Base-by-base conservation (phyloP, 2,888 invertebrate species). In the Bombylius discolor region DNA sequence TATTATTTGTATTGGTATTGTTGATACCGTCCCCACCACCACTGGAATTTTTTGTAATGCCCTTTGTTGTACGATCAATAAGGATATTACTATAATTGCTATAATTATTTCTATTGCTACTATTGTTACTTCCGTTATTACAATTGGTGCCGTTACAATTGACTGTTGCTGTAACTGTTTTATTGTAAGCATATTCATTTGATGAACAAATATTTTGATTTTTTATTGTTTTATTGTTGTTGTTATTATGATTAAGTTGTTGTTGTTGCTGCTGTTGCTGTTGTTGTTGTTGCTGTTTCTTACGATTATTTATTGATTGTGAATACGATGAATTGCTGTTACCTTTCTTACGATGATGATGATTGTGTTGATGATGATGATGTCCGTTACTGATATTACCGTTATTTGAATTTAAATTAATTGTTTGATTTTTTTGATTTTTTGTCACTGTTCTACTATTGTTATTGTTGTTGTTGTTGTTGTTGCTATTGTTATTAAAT, bases 151-250 rank as follows among this genome's bases (percentile, higher is more conserved):
- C 56, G 45, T 42, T 42, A 11, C 5, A 11, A 42, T 42, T 42
- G 11, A 42, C 11, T 42, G 39, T 53, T 59, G 57, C 12, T 52
- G 52, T 49, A 48, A 51, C 46, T 58, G 51, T 53, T 49, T 23
- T 52, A 42, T 49, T 52, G 49, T 53, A 49, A 49, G 48, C 46
- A 53, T 51, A 39, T 60, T 54, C 39, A 53, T 55, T 55, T 58
- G 49, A n/a, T 61, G 49, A 59, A 57, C 52, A 51, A 63, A 56
- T 63, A 63, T 60, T 64, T 53, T 64, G 53, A 49, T 54, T 54
- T 47, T 54, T 54, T 33, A 49, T 54, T 32, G 49, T 45, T 33
- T 33, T 54, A n/a, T 45, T 57, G 50, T 58, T 63, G 51, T 58
- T 57, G 52, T 55, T 51, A 44, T 14, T 39, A 1, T 33, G 32